These are phyloP conservation scores for Oryzias woworae DNA, from an alignment of 2,113 vertebrate species.

Conservation along the genomic window DNA sequence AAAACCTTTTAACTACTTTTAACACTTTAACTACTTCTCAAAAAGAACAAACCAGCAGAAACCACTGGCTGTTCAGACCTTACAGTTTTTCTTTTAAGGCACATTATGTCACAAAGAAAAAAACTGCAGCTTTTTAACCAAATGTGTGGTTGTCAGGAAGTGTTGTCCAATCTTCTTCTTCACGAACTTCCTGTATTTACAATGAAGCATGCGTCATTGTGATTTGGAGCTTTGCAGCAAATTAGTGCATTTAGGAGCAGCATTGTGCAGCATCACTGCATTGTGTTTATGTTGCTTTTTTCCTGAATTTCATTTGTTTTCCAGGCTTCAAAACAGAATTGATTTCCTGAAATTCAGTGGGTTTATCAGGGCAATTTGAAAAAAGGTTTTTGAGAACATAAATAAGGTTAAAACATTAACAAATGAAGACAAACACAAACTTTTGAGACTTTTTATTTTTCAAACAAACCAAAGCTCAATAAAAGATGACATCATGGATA, in stretches of 20 bases:
- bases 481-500: no score
- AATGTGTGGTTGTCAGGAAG: conserved; percentile 3
- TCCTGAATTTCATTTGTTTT: no score
- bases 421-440: no score
- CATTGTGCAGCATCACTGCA: conserved; percentile 1
- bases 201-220: not conserved
- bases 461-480: no score
- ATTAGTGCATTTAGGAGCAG: conserved; percentile 2
- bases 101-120: not conserved
- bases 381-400: no score
- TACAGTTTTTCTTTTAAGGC: not conserved
- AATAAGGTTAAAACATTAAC: no score
- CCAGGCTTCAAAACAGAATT: no score
- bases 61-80: not conserved
- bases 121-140: not conserved
- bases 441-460: no score
- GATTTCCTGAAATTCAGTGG: no score
- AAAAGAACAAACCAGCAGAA: not conserved
- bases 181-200: conserved; percentile 28
- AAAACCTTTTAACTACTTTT: no score
- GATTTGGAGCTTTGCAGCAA: not conserved
- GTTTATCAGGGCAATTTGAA: no score
- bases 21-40: not conserved
- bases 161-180: conserved; percentile 15
- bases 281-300: not conserved